Evolutionary conservation across 2,888 invertebrate genomes (phyloP).

Genomic region (Himalopsyche kuldschensis): DNA sequence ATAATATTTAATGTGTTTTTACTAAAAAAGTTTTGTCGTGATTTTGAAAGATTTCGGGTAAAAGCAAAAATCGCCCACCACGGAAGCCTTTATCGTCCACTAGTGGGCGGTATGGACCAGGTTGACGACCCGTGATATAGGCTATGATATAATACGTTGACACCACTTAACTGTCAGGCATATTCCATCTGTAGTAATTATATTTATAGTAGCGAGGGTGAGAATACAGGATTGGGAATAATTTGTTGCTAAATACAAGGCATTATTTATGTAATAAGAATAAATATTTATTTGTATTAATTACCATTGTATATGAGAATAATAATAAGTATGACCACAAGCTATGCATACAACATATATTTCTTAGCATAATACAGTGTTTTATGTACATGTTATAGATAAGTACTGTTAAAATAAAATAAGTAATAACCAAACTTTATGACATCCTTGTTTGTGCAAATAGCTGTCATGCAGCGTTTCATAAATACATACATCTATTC

Average conservation of each 20-base stretch:
- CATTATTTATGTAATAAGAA: background rate
- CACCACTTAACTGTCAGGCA: too few species aligned
- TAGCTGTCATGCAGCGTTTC: background rate
- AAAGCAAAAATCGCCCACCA: too few species aligned
- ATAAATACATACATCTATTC: background rate
- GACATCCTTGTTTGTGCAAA: background rate
- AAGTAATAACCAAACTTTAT: background rate
- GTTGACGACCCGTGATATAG: too few species aligned
- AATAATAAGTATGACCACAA: background rate
- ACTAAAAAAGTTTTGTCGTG: too few species aligned
- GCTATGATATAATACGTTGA: too few species aligned
- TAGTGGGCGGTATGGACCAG: too few species aligned
- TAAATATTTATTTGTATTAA: background rate
- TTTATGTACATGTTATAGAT: background rate
- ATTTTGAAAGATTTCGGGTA: too few species aligned
- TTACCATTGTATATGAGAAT: background rate
- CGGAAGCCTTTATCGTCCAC: too few species aligned
- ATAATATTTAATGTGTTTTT: too few species aligned
- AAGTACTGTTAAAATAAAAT: background rate
- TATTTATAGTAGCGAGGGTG: too few species aligned
- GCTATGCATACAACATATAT: background rate
- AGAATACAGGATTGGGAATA: too few species aligned
- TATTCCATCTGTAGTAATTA: too few species aligned
- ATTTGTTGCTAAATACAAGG: background rate
- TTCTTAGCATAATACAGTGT: background rate